Evolutionary conservation across 2,113 vertebrate species (phyloP), one percentile per base, ranked within the genome.

Genomic region (Myiopsitta monachus): DNA sequence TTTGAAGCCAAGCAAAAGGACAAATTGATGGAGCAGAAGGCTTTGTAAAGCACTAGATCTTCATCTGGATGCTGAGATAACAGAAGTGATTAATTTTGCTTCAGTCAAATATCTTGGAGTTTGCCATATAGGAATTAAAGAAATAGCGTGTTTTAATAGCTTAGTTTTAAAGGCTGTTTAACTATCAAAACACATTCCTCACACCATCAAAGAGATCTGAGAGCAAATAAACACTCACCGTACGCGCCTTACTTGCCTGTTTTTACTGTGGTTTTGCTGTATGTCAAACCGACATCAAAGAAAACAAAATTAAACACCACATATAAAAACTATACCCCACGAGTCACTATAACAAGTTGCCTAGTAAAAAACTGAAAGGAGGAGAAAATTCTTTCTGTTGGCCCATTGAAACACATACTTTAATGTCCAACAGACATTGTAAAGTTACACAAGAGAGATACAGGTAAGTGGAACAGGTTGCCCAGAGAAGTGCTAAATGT

Each of bases 41-140:
- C 77, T 96, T 92, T 94, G 94, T 91, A 83, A 94, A 94, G 92
- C 92, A 84, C 88, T 95, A 96, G 95, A 97, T 97, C 96, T 96
- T 96, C 91, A 97, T 96, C 92, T 95, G 81, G 83, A 95, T 75
- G 87, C 84, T 1, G 67, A 84, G 86, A 94, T 91, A 96, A 94
- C 73, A 47, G n/a, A 68, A 68, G 87, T 70, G 89, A 93, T 95
- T 97, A 89, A 95, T 96, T 95, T 63, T 70, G 70, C 76, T 91
- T 82, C 85, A 92, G 77, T 87, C 89, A 87, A 78, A 87, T 70
- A 91, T 80, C 84, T 82, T 79, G 78, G 78, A 38, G 10, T 84
- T 91, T 96, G 84, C 74, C 59, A 21, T 24, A 18, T 43, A 82
- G 57, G 77, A 88, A 85, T 81, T 89, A 69, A 94, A 94, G 33